Base-by-base conservation (phyloP, 2,888 invertebrate genomes). In the Lymantria dispar region DNA sequence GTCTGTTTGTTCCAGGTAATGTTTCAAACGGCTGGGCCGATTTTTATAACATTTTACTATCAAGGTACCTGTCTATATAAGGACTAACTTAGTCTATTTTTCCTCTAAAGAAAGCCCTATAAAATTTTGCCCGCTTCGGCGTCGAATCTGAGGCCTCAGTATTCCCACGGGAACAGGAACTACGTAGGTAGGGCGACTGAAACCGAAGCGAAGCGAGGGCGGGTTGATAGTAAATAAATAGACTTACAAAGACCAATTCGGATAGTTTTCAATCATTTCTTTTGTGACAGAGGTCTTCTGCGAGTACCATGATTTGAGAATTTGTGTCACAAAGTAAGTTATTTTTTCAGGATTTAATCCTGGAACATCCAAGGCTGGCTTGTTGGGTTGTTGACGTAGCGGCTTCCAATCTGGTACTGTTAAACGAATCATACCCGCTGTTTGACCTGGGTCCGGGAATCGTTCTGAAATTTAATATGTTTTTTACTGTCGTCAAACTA, bases 381-480 rank as follows among this genome's bases (percentile, higher is more conserved):
- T 9, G 13, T 13, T 13, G 14, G 13, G 13, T 38, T 12, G 38
- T 38, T 38, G 5, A 14, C 10, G 48, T 3, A 48, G 59, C 9
- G 58, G 68, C 0, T 50, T 14, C 87, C 87, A 87, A 8, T 78
- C 71, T 0, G 78, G 76, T 14, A 58, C 63, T 0, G 64, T 47
- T 54, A 85, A 85, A 0, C 79, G 67, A 0, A 80, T 68, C 0
- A 77, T 22, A 0, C 79, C 74, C 0, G 58, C 63, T 0, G 66
- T 52, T 55, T 87, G 86, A 0, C 76, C 76, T 0, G 86, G 85
- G 30, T 78, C 59, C 0, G 74, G 56, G 31, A 85, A 87, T 40
- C 33, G 75, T 56, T 77, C 87, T 87, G 73, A 0, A 65, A 72
- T 39, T 39, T 42, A 36, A 10, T 14, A 33, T 14, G 8, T n/a